Base-by-base conservation (phyloP, 2,797 vertebrate species). In the Fundulus diaphanus region DNA sequence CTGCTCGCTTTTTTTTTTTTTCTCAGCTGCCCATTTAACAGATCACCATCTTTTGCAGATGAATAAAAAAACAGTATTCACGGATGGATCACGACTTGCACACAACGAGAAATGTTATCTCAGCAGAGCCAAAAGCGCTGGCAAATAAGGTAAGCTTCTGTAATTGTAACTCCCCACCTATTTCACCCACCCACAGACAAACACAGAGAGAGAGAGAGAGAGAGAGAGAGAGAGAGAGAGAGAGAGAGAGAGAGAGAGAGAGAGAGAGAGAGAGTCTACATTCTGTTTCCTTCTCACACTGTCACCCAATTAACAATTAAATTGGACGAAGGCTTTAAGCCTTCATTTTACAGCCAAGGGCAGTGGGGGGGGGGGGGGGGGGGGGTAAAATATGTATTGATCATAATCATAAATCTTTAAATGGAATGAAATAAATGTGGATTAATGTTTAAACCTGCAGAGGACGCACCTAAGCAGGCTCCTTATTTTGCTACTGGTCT, bases 401-500 rank as follows among this genome's bases (percentile, higher is more conserved):
- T 79, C 42, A 72, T 52, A 79, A 85, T 79, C 42, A 72, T 52
- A 79, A 13, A 81, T 86, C 75, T 74, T 35, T 31, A 37, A 42
- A 42, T 40, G 35, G 24, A 27, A 3, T 77, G 81, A 89, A 59
- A 46, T 80, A 37, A 46, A 72, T 12, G 27, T 22, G 75, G 31
- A 77, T 84, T 72, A 65, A 80, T 80, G 37, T 78, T 80, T 89
- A 79, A 83, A 92, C 90, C 93, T 94, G 90, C 91, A 93, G 92
- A 91, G 92, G 92, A 92, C 90, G 92, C 90, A 83, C 92, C 87
- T 93, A 84, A 75, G 73, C 86, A 72, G 83, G 70, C 82, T 76
- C 81, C 35, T 70, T 44, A 49, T 78, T 74, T 70, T 51, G n/a
- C 46, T 48, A 8, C 7, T 33, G 46, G 1, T 74, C 16, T 54